These are phyloP conservation scores for Chrysolina haemoptera DNA, from an alignment of 2,888 invertebrate genomes.

Conservation along the genomic window DNA sequence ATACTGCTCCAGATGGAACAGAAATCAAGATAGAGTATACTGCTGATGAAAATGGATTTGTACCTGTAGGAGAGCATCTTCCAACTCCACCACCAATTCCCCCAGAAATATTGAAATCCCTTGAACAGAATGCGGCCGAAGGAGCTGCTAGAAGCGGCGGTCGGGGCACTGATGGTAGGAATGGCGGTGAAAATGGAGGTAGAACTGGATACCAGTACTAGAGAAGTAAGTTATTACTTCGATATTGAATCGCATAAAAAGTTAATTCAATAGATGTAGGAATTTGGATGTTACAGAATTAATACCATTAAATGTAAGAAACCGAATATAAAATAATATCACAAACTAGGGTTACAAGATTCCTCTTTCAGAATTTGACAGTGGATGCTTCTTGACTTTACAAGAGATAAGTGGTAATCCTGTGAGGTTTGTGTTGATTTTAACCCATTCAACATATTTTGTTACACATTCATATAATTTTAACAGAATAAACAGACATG, in stretches of 20 bases:
- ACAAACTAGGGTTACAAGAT: too few species aligned
- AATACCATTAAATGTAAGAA: too few species aligned
- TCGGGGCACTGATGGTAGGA: constrained; percentile 51
- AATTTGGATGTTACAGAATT: too few species aligned
- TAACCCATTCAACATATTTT: too few species aligned
- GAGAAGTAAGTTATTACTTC: background rate
- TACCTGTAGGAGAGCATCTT: constrained; percentile 72
- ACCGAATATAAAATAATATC: too few species aligned
- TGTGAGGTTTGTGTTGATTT: too few species aligned
- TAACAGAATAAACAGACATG: too few species aligned
- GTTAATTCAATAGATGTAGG: too few species aligned
- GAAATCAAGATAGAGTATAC: constrained; percentile 73
- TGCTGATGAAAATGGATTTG: constrained; percentile 80
- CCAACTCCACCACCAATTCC: constrained; percentile 79
- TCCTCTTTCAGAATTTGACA: too few species aligned
- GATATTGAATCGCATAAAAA: background rate
- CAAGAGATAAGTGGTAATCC: too few species aligned
- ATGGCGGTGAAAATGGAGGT: constrained; percentile 52
- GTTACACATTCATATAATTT: too few species aligned
- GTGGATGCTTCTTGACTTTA: too few species aligned
- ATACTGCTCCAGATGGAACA: constrained; percentile 78
- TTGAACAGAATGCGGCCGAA: constrained; percentile 72
- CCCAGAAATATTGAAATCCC: constrained; percentile 75
- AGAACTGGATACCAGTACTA: constrained; percentile 53
- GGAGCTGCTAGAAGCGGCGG: constrained; percentile 62